Base-by-base conservation (phyloP, 2,888 invertebrate genomes). In the Brachyptera putata region DNA sequence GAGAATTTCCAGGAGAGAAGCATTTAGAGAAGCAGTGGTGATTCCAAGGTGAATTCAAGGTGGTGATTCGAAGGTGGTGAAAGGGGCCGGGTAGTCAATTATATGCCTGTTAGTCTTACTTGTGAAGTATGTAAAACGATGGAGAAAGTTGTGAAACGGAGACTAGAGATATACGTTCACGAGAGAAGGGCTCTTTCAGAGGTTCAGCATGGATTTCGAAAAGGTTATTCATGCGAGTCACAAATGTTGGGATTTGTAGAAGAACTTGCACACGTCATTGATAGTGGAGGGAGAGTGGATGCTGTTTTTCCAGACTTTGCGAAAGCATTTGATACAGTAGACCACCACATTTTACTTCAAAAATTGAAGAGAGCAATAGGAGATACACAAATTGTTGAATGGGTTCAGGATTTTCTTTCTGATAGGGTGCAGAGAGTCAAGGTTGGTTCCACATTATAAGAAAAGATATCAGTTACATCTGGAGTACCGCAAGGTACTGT, bases 401-500 rank as follows among this genome's bases (percentile, higher is more conserved):
- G 22, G n/a, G n/a, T 49, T 4, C 3, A 5, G 21, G 25, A 49
- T 4, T 49, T 24, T n/a, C 22, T 49, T n/a, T 4, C 4, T 13
- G 25, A 21, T 16, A 49, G 49, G 7, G 11, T 24, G 13, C n/a
- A 24, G n/a, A n/a, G 22, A 21, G 49, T 49, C 22, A 22, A 5
- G n/a, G 22, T 21, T 7, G 49, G 22, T 3, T 5, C 4, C n/a
- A 25, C 4, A 5, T n/a, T 21, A n/a, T 49, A 49, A 7, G 22
- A 5, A 16, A n/a, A n/a, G 5, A 14, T n/a, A 9, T 13, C 5
- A 24, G n/a, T 49, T 4, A 7, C 22, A n/a, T n/a, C 22, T 5
- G 49, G 49, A 14, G 49, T 49, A 24, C 49, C 49, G 22, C 49
- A 49, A 25, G 49, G 49, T 13, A 24, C 16, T 9, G 14, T 18